Evolutionary conservation across 2,888 invertebrate species (phyloP).

Genomic region (Hirtodrosophila duncani): DNA sequence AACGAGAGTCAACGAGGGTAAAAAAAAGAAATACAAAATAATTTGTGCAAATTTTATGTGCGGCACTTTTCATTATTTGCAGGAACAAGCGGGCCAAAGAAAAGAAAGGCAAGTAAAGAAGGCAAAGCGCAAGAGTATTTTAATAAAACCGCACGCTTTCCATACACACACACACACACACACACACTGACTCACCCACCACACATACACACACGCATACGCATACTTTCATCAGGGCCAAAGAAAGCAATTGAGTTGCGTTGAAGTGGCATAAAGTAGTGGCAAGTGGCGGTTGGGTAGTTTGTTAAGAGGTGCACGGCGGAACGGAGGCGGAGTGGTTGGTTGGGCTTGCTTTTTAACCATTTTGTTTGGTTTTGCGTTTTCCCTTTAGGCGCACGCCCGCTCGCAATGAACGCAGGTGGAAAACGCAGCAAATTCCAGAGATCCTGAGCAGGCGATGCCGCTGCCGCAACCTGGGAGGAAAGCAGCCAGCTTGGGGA

Average conservation of each 20-base stretch:
- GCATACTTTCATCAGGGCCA: conserved; percentile 47
- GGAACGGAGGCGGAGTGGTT: conserved; percentile 9
- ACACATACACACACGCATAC: conserved; percentile 22
- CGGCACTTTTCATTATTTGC: conserved; percentile 68
- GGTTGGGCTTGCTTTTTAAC: conserved; percentile 64
- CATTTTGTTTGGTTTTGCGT: conserved; percentile 63
- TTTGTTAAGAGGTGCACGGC: conserved; percentile 15
- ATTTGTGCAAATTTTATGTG: conserved; percentile 70
- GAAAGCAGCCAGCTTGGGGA: too few species aligned
- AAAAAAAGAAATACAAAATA: conserved; percentile 38
- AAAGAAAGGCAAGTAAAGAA: conserved; percentile 32
- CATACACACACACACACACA: conserved; percentile 1
- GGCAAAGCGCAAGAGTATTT: conserved; percentile 42
- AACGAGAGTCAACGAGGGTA: conserved; percentile 15
- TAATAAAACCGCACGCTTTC: conserved; percentile 56
- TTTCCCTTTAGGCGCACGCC: conserved; percentile 41
- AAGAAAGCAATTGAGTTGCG: conserved; percentile 71
- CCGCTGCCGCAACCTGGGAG: not conserved
- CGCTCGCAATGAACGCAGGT: conserved; percentile 32
- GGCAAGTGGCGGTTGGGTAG: conserved; percentile 52
- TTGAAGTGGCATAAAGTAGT: conserved; percentile 73
- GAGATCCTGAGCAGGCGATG: conserved; percentile 26
- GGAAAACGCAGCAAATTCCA: conserved; percentile 27
- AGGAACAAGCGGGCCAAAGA: conserved; percentile 33
- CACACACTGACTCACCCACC: conserved; percentile 7